Conservation (phyloP, 2,113 vertebrate genomes). For the Sorex araneus region DNA sequence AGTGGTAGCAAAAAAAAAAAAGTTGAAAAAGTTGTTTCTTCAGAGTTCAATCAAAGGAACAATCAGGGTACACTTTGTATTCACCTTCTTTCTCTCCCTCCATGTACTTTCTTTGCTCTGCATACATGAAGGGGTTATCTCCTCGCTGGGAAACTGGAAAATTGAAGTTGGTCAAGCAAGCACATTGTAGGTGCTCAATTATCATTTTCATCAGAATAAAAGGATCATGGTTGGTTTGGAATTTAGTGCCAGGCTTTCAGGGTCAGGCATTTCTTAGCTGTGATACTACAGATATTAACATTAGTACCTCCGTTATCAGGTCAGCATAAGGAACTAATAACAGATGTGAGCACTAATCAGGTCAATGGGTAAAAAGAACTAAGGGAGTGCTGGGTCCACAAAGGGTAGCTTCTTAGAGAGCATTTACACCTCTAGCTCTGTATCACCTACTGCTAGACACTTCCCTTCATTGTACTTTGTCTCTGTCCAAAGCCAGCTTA, state of each 20-base stretch:
- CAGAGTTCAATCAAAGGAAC: constrained; percentile 51
- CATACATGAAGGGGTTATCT: background rate
- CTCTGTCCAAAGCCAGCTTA: background rate
- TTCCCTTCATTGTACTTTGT: background rate
- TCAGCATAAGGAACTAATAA: constrained; percentile 2
- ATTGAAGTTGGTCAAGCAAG: background rate
- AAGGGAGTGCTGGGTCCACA: rapidly evolving
- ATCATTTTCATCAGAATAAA: background rate
- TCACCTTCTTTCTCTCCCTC: background rate
- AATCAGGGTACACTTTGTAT: background rate
- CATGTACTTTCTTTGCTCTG: background rate
- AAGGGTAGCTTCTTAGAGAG: background rate
- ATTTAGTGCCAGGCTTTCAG: background rate
- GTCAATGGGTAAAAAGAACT: background rate
- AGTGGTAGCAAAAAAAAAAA: constrained; percentile 23
- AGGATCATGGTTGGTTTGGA: background rate
- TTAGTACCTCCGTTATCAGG: background rate
- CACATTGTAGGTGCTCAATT: background rate
- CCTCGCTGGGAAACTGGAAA: background rate
- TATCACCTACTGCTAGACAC: too few relatives aligned
- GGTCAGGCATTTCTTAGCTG: background rate
- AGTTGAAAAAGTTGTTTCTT: background rate
- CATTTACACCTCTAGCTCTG: background rate
- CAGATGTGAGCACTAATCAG: background rate
- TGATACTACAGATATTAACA: background rate